Conservation (phyloP, 2,888 invertebrate genomes). For the Syrista parreyssii region DNA sequence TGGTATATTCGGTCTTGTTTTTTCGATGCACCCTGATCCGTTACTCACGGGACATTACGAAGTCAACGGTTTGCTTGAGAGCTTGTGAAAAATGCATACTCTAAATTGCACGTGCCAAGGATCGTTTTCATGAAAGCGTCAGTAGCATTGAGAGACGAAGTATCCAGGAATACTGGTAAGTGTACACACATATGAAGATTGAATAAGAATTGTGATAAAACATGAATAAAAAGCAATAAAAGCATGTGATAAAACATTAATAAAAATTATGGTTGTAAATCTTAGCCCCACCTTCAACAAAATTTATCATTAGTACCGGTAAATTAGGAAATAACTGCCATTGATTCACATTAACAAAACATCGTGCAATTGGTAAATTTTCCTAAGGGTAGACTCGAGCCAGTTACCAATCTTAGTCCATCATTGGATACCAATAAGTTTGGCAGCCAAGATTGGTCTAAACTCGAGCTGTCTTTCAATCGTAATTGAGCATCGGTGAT, state of each 20-base stretch:
- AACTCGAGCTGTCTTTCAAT: not conserved
- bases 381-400: too few relatives aligned
- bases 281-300: not conserved
- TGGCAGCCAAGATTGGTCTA: not conserved
- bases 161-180: not conserved
- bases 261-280: not conserved
- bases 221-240: not conserved
- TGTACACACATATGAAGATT: not conserved
- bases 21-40: not conserved
- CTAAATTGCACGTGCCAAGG: not conserved
- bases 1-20: not conserved
- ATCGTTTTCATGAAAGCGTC: not conserved
- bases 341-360: too few relatives aligned
- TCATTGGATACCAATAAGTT: not conserved
- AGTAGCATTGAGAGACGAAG: not conserved
- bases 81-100: not conserved
- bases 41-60: not conserved
- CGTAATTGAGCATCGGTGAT: not conserved
- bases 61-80: not conserved
- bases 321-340: too few relatives aligned
- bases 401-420: not conserved
- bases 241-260: not conserved
- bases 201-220: not conserved
- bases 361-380: too few relatives aligned
- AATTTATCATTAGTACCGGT: not conserved